Evolutionary conservation across 2,113 vertebrate species (phyloP).

Genomic region (Campylorhamphus procurvoides): DNA sequence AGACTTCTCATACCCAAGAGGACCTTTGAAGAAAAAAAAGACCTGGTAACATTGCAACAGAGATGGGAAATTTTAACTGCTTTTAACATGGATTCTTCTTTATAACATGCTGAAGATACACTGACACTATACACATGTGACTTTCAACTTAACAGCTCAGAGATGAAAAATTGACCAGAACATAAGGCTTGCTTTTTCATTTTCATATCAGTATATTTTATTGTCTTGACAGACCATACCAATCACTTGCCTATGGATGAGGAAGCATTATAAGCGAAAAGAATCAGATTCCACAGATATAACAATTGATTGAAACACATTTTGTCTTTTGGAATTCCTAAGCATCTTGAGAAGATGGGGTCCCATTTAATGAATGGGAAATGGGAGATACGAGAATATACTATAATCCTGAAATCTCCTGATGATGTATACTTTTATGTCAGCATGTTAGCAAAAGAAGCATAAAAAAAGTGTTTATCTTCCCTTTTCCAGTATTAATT

Average conservation of each 20-base stretch:
- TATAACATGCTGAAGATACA: slow-evolving; percentile 54
- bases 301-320: slow-evolving; percentile 11
- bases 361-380: slow-evolving; percentile 48
- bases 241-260: slow-evolving; percentile 37
- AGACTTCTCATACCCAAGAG: slow-evolving; percentile 70
- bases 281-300: slow-evolving; percentile 12
- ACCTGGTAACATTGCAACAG: slow-evolving; percentile 42
- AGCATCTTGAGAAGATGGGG: slow-evolving; percentile 40
- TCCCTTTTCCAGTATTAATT: slow-evolving; percentile 89
- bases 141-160: slow-evolving; percentile 5
- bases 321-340: slow-evolving; percentile 42
- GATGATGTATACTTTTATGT: slow-evolving; percentile 63
- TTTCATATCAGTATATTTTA: background rate
- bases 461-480: slow-evolving; percentile 80
- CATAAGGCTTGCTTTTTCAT: background rate
- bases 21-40: slow-evolving; percentile 61
- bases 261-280: slow-evolving; percentile 28
- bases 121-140: slow-evolving; percentile 43
- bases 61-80: slow-evolving; percentile 42
- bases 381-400: slow-evolving; percentile 49
- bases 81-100: slow-evolving; percentile 50
- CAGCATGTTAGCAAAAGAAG: slow-evolving; percentile 77
- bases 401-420: slow-evolving; percentile 57
- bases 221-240: slow-evolving; percentile 15
- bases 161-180: slow-evolving; percentile 7